Evolutionary conservation across 2,113 vertebrate genomes (phyloP).

Genomic region (Orycteropus afer): DNA sequence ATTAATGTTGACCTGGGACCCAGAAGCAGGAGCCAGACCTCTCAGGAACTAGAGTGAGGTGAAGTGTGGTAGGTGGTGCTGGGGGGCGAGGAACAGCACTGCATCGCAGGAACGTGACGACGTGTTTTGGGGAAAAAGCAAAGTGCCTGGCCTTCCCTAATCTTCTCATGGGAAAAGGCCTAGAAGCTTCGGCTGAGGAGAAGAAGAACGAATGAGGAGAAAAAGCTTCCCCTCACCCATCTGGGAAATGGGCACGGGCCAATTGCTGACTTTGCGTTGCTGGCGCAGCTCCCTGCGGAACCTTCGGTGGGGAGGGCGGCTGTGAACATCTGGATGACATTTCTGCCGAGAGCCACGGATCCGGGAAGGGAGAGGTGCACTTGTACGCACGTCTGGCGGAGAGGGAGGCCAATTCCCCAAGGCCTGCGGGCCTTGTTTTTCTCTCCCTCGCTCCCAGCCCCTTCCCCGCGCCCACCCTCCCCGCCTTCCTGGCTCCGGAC

Average conservation of each 20-base stretch:
- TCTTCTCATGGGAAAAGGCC: background rate
- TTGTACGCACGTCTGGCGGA: background rate
- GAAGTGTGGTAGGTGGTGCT: background rate
- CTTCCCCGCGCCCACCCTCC: background rate
- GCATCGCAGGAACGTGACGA: background rate
- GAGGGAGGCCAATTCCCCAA: background rate
- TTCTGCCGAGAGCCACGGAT: background rate
- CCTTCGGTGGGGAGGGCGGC: constrained; percentile 22
- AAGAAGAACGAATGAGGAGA: background rate
- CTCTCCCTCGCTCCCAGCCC: background rate
- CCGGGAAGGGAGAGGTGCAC: background rate
- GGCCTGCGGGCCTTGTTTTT: background rate
- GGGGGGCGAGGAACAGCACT: background rate
- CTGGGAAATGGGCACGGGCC: constrained; percentile 70
- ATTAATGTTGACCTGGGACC: background rate
- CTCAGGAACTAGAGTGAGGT: background rate
- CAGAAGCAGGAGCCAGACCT: background rate
- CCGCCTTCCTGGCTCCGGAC: background rate
- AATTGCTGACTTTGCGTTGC: constrained; percentile 59
- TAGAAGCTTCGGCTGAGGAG: background rate
- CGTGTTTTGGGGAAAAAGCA: background rate
- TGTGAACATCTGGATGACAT: constrained; percentile 59
- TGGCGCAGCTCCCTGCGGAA: constrained; percentile 45
- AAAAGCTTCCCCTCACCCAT: constrained; percentile 59
- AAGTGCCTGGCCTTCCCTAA: background rate